These are phyloP conservation scores for Nomada hirtipes DNA, from an alignment of 2,888 invertebrate species.

Conservation along the genomic window DNA sequence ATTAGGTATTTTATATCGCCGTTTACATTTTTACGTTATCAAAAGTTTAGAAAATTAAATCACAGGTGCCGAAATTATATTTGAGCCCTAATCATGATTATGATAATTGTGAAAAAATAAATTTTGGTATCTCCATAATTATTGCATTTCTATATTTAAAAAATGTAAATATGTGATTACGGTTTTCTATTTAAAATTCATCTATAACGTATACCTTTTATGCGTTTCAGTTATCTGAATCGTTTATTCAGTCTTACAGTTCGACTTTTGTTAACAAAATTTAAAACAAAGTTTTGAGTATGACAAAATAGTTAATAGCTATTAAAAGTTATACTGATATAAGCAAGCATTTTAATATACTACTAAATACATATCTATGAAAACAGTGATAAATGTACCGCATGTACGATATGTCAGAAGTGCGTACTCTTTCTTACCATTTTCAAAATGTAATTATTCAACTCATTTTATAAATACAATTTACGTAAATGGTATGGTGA, in stretches of 20 bases:
- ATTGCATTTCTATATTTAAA: constrained; percentile 25
- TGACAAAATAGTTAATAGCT: background rate
- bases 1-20: background rate
- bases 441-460: too few relatives aligned
- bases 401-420: background rate
- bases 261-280: background rate
- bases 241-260: background rate
- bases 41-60: too few relatives aligned
- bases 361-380: constrained; percentile 3
- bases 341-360: background rate
- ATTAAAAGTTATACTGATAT: background rate
- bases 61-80: too few relatives aligned
- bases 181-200: constrained; percentile 6
- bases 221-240: constrained; percentile 5
- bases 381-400: background rate
- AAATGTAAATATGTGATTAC: constrained; percentile 27
- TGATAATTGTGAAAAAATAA: background rate
- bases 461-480: too few relatives aligned
- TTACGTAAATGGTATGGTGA: background rate
- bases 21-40: too few relatives aligned
- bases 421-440: too few relatives aligned
- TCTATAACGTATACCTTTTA: constrained; percentile 2
- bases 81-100: background rate
- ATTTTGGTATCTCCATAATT: background rate
- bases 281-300: background rate